Conservation (phyloP, 2,888 invertebrate species). For the Drosophila flavopinicola region DNA sequence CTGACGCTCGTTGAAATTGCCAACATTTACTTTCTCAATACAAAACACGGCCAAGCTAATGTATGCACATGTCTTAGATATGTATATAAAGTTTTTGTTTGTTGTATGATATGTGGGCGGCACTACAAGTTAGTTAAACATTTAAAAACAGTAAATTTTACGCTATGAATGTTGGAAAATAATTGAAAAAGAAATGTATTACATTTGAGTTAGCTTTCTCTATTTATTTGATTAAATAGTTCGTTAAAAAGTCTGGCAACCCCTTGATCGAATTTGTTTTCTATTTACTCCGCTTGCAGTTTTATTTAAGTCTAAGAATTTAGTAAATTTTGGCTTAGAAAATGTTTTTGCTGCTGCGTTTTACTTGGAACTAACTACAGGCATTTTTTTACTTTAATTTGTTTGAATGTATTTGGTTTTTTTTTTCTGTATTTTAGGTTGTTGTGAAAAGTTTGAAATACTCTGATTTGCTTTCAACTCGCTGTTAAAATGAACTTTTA, state of each 20-base stretch:
- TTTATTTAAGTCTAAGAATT: constrained; percentile 64
- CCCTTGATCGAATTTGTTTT: constrained; percentile 22
- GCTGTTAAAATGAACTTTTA: constrained; percentile 66
- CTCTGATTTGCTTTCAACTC: constrained; percentile 24
- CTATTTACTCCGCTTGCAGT: constrained; percentile 31
- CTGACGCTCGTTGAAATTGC: too few species aligned
- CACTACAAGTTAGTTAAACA: constrained; percentile 14
- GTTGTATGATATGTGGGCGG: constrained; percentile 29
- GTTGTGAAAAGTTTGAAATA: constrained; percentile 45
- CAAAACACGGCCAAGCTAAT: too few species aligned
- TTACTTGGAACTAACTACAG: constrained; percentile 80
- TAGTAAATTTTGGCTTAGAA: constrained; percentile 77
- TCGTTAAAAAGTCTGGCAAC: constrained; percentile 7
- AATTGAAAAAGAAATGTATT: constrained; percentile 4
- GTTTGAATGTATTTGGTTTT: constrained; percentile 5
- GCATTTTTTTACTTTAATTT: constrained; percentile 41
- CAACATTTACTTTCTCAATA: too few species aligned
- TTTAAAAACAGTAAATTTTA: constrained; percentile 4
- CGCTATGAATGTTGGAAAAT: constrained; percentile 1
- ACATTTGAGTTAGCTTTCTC: background rate
- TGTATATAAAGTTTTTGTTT: background rate
- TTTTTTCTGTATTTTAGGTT: constrained; percentile 4
- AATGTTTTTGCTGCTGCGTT: constrained; percentile 50
- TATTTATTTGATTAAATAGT: constrained; percentile 7
- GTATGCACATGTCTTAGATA: constrained; percentile 1